Evolutionary conservation across 92 coral and sea anemone species (phyloP).

Genomic region (Diadumene lineata): DNA sequence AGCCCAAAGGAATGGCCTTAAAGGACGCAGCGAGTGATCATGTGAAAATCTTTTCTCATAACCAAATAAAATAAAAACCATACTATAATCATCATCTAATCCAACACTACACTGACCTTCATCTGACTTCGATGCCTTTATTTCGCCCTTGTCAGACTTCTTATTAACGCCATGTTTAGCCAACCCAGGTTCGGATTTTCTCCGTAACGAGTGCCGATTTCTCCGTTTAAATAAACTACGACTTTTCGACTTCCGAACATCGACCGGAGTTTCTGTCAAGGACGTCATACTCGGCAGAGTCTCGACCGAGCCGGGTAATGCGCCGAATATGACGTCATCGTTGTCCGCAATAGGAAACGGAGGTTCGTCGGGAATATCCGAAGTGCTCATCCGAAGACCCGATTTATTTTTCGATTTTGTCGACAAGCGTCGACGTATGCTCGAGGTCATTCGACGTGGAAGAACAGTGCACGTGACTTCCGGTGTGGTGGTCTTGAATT

Average conservation of each 20-base stretch:
- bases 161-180: constrained; percentile 41
- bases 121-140: constrained; percentile 36
- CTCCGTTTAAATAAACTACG: constrained; percentile 59
- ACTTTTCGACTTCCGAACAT: constrained; percentile 69
- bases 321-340: constrained; percentile 15
- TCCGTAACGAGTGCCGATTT: constrained; percentile 65
- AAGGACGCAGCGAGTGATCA: no score
- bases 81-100: no score
- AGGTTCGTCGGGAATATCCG: constrained; percentile 69
- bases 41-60: no score
- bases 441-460: constrained; percentile 60
- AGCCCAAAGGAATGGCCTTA: no score
- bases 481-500: constrained; percentile 26
- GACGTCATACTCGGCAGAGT: constrained; percentile 26
- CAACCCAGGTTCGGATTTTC: constrained; percentile 75
- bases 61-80: no score
- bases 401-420: constrained; percentile 42
- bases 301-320: constrained; percentile 36
- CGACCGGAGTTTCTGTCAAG: constrained; percentile 32
- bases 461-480: constrained; percentile 19
- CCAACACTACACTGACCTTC: constrained; percentile 49
- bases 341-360: constrained; percentile 36
- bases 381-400: constrained; percentile 76
- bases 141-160: constrained; percentile 30
- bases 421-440: constrained; percentile 72